These are phyloP conservation scores for Hemiprocne comata DNA, from an alignment of 2,113 vertebrate genomes.

Conservation along the genomic window DNA sequence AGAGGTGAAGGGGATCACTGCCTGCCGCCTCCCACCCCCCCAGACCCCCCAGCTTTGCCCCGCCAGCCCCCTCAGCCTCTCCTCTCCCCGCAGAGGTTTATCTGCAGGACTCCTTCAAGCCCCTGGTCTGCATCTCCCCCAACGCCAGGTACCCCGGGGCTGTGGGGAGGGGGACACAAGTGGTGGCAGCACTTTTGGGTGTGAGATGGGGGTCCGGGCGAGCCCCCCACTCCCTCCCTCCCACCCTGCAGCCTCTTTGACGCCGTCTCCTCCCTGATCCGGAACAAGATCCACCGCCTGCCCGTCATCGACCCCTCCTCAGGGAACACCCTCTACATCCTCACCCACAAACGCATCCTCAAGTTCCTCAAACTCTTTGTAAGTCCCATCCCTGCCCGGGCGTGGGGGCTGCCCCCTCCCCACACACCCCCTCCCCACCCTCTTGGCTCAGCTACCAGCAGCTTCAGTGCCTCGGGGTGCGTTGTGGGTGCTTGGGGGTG, in stretches of 20 bases:
- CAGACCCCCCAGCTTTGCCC: accelerated
- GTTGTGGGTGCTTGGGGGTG: no score
- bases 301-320: constrained; percentile 95
- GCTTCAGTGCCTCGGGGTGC: no score
- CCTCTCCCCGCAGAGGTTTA: constrained; percentile 85
- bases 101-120: constrained; percentile 96
- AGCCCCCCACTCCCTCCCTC: background rate
- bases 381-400: constrained; percentile 61
- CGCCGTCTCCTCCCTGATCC: constrained; percentile 94
- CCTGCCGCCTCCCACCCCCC: accelerated
- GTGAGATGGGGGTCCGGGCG: accelerated
- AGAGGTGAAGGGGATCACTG: constrained; percentile 82
- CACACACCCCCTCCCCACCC: no score
- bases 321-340: constrained; percentile 95
- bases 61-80: background rate
- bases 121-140: constrained; percentile 94
- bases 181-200: accelerated
- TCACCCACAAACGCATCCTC: constrained; percentile 98
- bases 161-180: background rate
- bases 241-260: constrained; percentile 87
- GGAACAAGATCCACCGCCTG: constrained; percentile 95
- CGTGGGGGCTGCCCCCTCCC: no score
- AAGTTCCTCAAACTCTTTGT: constrained; percentile 99
- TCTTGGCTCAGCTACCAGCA: no score
- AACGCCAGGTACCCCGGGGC: constrained; percentile 89